Evolutionary conservation across 2,888 invertebrate genomes (phyloP), one percentile per base, ranked within the genome.

Genomic region (Imbricaverruca yamaguchii): DNA sequence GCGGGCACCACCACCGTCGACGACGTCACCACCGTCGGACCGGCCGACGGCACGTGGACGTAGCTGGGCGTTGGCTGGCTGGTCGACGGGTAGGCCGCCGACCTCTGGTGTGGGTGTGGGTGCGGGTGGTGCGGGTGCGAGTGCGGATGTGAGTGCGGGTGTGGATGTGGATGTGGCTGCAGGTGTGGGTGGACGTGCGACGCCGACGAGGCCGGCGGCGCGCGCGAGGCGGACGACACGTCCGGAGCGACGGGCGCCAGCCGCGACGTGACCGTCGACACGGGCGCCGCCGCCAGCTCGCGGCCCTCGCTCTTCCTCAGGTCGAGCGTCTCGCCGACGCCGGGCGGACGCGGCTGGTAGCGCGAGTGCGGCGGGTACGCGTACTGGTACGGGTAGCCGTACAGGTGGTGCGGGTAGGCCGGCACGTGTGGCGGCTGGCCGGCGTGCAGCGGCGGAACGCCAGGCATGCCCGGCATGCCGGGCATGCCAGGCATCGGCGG

Each of bases 381-480:
- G 81, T 69, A 80, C 81, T 81, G 84, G 79, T 85, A 85, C n/a
- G 84, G 84, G 81, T 84, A 85, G 0, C 84, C 84, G 80, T 85
- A 85, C 25, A 85, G 85, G 80, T 83, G 83, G 80, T 84, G 85
- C 79, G 85, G 84, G 61, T 92, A 91, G 80, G 59, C 53, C 91
- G 81, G 93, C 90, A 89, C 21, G 59, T 21, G 39, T n/a, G 25
- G 80, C 56, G 23, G 57, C 65, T 39, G 67, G n/a, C 57, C 80
- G 78, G 23, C 61, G 55, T 78, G 67, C 10, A 55, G 21, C 74
- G 65, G 79, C 8, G 74, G 53, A 55, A 69, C n/a, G 2, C 69
- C 69, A 6, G 69, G 39, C 69, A 67, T n/a, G n/a, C 8, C n/a
- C n/a, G 65, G 21, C 65, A 65, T 65, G n/a, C n/a, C 21, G 7